Percentiles rank a stretch among this genome's conserved stretches.
These are phyloP conservation scores for Entelurus aequoreus DNA, from an alignment of 2,113 vertebrate genomes.

Conservation along the genomic window DNA sequence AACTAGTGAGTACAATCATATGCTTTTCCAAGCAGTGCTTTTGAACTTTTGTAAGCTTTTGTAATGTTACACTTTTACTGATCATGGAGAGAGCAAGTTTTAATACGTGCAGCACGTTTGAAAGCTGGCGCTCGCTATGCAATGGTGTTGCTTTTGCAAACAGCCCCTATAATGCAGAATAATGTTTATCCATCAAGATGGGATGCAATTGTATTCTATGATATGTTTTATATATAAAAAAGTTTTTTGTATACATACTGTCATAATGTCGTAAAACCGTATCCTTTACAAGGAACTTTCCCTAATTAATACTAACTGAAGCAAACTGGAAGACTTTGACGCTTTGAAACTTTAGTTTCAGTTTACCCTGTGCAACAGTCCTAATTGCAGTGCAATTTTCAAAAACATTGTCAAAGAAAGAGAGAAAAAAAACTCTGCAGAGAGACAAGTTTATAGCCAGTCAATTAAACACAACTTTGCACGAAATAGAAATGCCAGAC, in stretches of 20 bases:
- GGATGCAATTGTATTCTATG: constrained; percentile 2
- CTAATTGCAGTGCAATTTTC: constrained; percentile 38
- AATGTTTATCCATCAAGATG: constrained; percentile 6
- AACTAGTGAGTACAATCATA: too few species aligned
- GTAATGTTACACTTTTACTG: too few species aligned
- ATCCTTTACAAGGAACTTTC: not conserved
- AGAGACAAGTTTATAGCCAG: constrained; percentile 24
- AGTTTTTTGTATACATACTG: too few species aligned
- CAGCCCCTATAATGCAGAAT: not conserved
- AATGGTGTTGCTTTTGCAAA: too few species aligned
- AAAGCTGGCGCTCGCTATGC: too few species aligned
- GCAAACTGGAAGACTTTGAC: constrained; percentile 18
- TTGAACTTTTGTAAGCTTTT: too few species aligned
- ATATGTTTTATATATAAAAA: not conserved
- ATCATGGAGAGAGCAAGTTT: too few species aligned
- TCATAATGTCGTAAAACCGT: not conserved
- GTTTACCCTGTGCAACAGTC: constrained; percentile 15
- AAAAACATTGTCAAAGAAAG: constrained; percentile 8
- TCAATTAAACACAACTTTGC: constrained; percentile 38
- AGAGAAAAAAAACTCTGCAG: constrained; percentile 14
- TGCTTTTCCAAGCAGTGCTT: too few species aligned
- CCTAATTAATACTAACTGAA: constrained; percentile 5
- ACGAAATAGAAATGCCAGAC: constrained; percentile 26
- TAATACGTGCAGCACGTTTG: too few species aligned
- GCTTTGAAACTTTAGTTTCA: constrained; percentile 18